Base-by-base conservation (phyloP, 2,888 invertebrate species). In the Sphinx pinastri region DNA sequence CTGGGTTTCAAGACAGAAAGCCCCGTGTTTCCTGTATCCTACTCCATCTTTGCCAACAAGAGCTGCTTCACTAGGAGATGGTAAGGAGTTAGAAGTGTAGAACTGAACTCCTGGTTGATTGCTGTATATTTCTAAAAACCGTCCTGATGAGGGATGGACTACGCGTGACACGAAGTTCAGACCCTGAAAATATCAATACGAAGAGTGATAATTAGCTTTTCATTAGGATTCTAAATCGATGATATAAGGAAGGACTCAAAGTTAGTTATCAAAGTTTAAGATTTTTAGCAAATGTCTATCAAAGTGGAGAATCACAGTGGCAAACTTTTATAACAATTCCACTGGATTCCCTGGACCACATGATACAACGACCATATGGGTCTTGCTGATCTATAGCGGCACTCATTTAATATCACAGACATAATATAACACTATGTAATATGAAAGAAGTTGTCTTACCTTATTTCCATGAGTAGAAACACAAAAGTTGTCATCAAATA, bases 91-190 rank as follows among this genome's bases (percentile, higher is more conserved):
- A 0, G 96, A 93, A 0, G 98, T 98, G 84, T 99, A 99, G 74
- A 99, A 95, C 85, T 99, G 98, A 0, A 99, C 96, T 0, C 98
- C 98, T 0, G 98, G 98, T 84, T 98, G 98, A 86, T 98, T 96
- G 69, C 97, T 97, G 81, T 95, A 96, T 0, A 98, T 95, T 85
- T 98, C 97, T 70, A 99, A 84, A 71, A 92, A 95, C 69, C 98
- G 95, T 0, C 98, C 98, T 67, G 95, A 95, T 49, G 88, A 80
- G 0, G 96, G 96, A 88, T 98, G 97, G 12, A 87, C 78, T 0
- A 96, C 96, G 71, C 96, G 95, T 3, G 88, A 86, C 0, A 89
- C 86, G 77, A 91, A 90, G 73, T 79, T 88, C 4, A 92, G 67
- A 3, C 77, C 82, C 93, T 93, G 82, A 3, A 79, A 55, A 10